Evolutionary conservation across 2,113 vertebrate genomes (phyloP).

Genomic region (Paedocypris sp.): DNA sequence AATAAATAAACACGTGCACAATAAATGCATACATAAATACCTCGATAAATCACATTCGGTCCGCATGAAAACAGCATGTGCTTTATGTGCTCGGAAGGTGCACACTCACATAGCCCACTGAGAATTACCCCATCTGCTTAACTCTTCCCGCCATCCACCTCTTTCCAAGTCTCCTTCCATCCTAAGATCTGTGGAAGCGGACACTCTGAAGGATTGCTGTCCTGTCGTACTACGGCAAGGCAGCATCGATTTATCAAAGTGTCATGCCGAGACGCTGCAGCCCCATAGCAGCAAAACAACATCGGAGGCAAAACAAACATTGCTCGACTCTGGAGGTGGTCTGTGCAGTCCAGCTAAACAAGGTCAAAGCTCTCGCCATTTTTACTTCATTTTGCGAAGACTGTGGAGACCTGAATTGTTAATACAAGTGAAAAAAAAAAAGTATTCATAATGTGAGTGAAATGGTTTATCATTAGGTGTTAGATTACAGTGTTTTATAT

Average conservation of each 20-base stretch:
- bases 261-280: slow-evolving; percentile 42
- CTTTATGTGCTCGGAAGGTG: too few relatives aligned
- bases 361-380: slow-evolving; percentile 45
- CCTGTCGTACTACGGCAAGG: slow-evolving; percentile 37
- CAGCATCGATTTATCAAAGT: slow-evolving; percentile 59
- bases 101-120: not conserved
- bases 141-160: not conserved
- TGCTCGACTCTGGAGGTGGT: slow-evolving; percentile 32
- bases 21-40: too few relatives aligned
- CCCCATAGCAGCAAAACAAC: slow-evolving; percentile 50
- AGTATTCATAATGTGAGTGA: too few relatives aligned
- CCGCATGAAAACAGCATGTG: too few relatives aligned
- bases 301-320: slow-evolving; percentile 48
- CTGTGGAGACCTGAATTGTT: not conserved
- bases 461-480: too few relatives aligned
- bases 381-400: slow-evolving; percentile 29
- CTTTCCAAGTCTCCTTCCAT: slow-evolving; percentile 26
- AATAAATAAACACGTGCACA: too few relatives aligned
- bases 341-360: slow-evolving; percentile 40
- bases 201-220: slow-evolving; percentile 41
- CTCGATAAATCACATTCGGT: too few relatives aligned
- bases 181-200: slow-evolving; percentile 21
- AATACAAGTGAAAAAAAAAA: not conserved
- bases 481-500: too few relatives aligned
- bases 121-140: not conserved